phyloP scores from a whole-genome alignment of 2,797 vertebrate species.

The Spinus pinus region DNA sequence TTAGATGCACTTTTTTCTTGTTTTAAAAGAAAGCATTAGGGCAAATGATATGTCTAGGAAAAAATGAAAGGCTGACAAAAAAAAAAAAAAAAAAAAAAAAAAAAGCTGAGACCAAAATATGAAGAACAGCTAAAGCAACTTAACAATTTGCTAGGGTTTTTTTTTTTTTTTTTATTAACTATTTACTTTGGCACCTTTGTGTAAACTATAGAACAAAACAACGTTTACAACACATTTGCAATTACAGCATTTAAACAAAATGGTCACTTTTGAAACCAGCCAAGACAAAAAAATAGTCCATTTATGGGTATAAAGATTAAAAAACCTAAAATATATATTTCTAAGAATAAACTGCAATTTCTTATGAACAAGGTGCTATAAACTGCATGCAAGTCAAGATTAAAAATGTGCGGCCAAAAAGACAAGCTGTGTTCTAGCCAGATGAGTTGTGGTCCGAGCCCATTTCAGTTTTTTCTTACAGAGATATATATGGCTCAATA shows the following conservation, averaged over 20 bases:
- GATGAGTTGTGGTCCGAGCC: conserved; percentile 58
- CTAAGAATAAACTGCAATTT: conserved; percentile 71
- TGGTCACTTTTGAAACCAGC: conserved; percentile 68
- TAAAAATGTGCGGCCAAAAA: conserved; percentile 63
- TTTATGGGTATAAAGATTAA: conserved; percentile 66
- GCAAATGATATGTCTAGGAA: conserved; percentile 48
- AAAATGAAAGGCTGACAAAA: conserved; percentile 1
- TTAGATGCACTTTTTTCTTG: conserved; percentile 39
- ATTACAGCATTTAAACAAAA: conserved; percentile 70
- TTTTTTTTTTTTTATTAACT: conserved; percentile 40
- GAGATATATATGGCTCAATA: conserved; percentile 72
- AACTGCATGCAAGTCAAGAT: conserved; percentile 66
- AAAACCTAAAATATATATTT: conserved; percentile 69
- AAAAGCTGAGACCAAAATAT: conserved; percentile 44
- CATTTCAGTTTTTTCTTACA: conserved; percentile 39
- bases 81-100: conserved; percentile 2
- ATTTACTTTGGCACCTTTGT: conserved; percentile 73
- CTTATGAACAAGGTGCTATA: conserved; percentile 72
- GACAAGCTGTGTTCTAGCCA: conserved; percentile 57
- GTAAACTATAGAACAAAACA: conserved; percentile 69
- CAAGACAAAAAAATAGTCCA: conserved; percentile 67
- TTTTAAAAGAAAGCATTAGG: conserved; percentile 53
- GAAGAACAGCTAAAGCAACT: conserved; percentile 59
- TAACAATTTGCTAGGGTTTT: conserved; percentile 29
- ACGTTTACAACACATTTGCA: conserved; percentile 65